These are phyloP conservation scores for Cenopis cana DNA, from an alignment of 2,888 invertebrate species.

Conservation along the genomic window DNA sequence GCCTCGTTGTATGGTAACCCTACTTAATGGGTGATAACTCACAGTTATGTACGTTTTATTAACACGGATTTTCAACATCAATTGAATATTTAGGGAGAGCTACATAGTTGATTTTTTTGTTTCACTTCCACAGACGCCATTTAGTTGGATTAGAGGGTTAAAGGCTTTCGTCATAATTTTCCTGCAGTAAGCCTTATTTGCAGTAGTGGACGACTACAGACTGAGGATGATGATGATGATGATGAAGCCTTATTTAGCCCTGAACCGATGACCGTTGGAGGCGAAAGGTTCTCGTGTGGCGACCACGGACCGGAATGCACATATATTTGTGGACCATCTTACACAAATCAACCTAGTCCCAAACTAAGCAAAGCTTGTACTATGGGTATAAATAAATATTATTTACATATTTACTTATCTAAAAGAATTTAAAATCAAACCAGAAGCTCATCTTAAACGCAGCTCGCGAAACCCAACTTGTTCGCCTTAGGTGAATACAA, in stretches of 20 bases:
- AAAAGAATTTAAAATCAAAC: neutral
- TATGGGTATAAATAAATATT: too few relatives aligned
- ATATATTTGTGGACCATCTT: too few relatives aligned
- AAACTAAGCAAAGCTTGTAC: too few relatives aligned
- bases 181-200: too few relatives aligned
- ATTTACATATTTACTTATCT: neutral
- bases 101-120: conserved; percentile 27
- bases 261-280: too few relatives aligned
- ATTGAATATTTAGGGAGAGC: conserved; percentile 37
- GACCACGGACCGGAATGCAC: too few relatives aligned
- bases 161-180: too few relatives aligned
- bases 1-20: conserved; percentile 11
- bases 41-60: conserved; percentile 36
- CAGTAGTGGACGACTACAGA: too few relatives aligned
- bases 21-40: conserved; percentile 19
- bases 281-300: too few relatives aligned
- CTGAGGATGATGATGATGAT: too few relatives aligned
- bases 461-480: neutral
- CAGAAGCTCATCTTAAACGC: neutral
- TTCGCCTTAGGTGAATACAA: conserved; percentile 26
- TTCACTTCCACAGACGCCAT: conserved; percentile 4
- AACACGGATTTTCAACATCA: conserved; percentile 40
- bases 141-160: conserved; percentile 9
- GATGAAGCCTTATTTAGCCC: too few relatives aligned
- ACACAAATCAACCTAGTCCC: too few relatives aligned